Percentiles rank a stretch among this genome's conserved stretches.
Evolutionary conservation across 2,888 invertebrate genomes (phyloP).

Genomic region (Rhopalosiphum nymphaeae): DNA sequence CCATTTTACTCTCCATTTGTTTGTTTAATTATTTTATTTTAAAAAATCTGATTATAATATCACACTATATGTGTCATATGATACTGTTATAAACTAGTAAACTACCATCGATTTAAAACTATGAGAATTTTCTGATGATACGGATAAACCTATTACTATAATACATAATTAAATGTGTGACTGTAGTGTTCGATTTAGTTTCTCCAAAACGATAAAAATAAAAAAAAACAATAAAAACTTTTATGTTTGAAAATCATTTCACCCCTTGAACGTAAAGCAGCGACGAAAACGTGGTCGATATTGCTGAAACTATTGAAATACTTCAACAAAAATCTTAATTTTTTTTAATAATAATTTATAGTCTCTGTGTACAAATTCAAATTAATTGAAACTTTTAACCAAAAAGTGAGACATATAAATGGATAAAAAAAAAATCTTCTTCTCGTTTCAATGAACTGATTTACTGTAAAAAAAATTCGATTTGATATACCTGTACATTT

Average conservation of each 20-base stretch:
- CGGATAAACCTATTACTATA: neutral
- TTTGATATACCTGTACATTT: neutral
- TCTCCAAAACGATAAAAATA: neutral
- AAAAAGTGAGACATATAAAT: neutral
- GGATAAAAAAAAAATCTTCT: neutral
- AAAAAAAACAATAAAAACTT: neutral
- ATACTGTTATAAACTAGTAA: neutral
- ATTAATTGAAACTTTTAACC: neutral
- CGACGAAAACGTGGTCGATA: no score
- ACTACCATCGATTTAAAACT: neutral
- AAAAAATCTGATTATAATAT: neutral
- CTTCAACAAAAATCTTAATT: neutral
- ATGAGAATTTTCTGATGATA: neutral
- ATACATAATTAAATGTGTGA: neutral
- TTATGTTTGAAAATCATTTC: neutral
- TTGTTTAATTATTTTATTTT: neutral
- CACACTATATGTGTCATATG: neutral
- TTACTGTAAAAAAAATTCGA: slow-evolving; percentile 8
- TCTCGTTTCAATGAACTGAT: slow-evolving; percentile 13
- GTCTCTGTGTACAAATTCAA: neutral
- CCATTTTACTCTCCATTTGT: neutral
- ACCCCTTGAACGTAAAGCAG: no score
- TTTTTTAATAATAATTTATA: neutral
- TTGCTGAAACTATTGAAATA: neutral
- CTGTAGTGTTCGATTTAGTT: neutral